Conservation (phyloP, 1,140 invertebrate genomes). For the Pseudomyrmex sp. region DNA sequence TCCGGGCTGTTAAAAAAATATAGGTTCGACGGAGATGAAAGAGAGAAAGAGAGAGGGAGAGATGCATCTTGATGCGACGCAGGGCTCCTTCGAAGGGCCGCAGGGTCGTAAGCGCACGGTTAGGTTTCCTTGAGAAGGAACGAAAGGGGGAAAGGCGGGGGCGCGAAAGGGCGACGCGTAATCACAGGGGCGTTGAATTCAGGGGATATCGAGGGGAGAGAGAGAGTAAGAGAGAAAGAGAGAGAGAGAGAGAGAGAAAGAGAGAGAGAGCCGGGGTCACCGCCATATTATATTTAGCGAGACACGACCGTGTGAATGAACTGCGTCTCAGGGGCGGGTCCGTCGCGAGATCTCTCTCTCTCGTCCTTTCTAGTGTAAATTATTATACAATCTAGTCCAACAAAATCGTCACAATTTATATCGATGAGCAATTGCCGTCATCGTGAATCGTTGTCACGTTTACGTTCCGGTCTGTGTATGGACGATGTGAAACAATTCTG, state of each 20-base stretch:
- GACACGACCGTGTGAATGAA: constrained; percentile 83
- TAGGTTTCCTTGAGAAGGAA: constrained; percentile 10
- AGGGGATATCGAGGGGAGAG: constrained; percentile 69
- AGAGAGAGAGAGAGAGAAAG: constrained; percentile 58
- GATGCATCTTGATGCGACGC: constrained; percentile 24
- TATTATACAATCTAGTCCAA: background rate
- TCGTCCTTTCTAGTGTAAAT: background rate
- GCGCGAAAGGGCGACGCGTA: constrained; percentile 73
- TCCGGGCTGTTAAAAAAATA: constrained; percentile 10
- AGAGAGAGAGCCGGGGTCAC: constrained; percentile 72
- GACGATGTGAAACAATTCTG: background rate
- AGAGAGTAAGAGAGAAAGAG: background rate
- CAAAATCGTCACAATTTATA: background rate
- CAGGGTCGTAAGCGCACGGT: constrained; percentile 23
- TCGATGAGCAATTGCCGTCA: background rate
- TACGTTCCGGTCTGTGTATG: background rate
- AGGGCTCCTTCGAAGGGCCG: constrained; percentile 42
- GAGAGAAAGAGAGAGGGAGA: constrained; percentile 7
- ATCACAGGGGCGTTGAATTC: constrained; percentile 82
- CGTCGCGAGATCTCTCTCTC: constrained; percentile 55
- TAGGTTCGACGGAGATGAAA: background rate
- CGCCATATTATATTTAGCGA: constrained; percentile 83
- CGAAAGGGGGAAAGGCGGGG: constrained; percentile 34
- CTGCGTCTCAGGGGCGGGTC: constrained; percentile 78
- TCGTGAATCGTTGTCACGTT: background rate